Base-by-base conservation (phyloP, 2,888 invertebrate species). In the Cerceris ruficornis region DNA sequence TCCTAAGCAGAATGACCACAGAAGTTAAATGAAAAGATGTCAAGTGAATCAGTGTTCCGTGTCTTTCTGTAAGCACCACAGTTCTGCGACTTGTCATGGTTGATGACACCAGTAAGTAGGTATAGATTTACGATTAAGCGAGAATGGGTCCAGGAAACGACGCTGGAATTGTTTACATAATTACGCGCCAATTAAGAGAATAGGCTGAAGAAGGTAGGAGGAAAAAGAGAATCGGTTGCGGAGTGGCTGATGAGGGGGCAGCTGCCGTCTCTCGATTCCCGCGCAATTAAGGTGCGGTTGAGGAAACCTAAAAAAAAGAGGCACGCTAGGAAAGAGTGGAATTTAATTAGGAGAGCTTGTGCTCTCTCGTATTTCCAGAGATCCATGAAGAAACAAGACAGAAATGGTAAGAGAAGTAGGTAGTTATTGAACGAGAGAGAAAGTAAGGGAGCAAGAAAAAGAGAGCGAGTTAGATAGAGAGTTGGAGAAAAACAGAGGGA, bases 161-260 rank as follows among this genome's bases (percentile, higher is more conserved):
- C 85, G 81, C 79, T 62, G 75, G 79, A 87, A 90, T 88, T 90
- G 89, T 90, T 90, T 89, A 90, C 90, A 88, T 91, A 90, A 91
- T 91, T 91, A 90, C 89, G 88, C 87, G 89, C 90, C 91, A 91
- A 91, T 91, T 91, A 91, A 90, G 89, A 88, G 88, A 82, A 77
- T 75, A 71, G 77, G 77, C 79, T 69, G 77, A 75, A 80, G 82
- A 76, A 86, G 86, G 77, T 71, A 67, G 52, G 67, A 77, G 82
- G 42, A 71, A 50, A 60, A 66, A 61, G 49, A 41, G 58, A 66
- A 80, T 81, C 73, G 80, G 85, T 64, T 28, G 81, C 81, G 73
- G 81, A 83, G 85, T 77, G 80, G 83, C 82, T 81, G 84, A 80
- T 78, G 87, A 85, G 85, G 82, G 86, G 82, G 86, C 86, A 81